phyloP scores from a whole-genome alignment of 2,113 vertebrate species.

The Centropus bengalensis region DNA sequence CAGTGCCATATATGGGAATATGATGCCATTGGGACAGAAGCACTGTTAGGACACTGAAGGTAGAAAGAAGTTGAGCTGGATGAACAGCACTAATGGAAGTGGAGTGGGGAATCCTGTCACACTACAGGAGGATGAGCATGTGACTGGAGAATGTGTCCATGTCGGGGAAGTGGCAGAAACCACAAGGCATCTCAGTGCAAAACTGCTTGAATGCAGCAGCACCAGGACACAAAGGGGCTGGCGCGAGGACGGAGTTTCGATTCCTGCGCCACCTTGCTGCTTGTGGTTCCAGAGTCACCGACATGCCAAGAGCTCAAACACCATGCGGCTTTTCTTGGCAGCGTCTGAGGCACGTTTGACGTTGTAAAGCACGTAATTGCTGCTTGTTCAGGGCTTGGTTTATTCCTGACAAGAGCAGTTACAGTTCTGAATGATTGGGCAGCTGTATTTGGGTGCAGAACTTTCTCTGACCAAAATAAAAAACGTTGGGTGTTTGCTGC shows the following conservation, averaged over 20 bases:
- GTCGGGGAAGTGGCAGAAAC: not conserved
- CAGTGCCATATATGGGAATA: not conserved
- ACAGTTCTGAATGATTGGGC: not conserved
- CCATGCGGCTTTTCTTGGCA: not conserved
- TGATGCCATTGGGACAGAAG: not conserved
- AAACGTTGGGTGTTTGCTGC: not conserved
- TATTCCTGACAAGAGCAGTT: not conserved
- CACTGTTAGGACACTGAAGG: not conserved
- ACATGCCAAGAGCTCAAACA: rapidly evolving
- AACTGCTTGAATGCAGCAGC: not conserved
- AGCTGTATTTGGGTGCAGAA: not conserved
- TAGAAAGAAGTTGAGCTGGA: not conserved
- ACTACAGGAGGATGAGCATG: rapidly evolving
- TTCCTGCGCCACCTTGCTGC: rapidly evolving
- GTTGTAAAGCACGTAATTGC: not conserved
- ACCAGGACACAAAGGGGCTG: not conserved
- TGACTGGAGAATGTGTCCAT: rapidly evolving
- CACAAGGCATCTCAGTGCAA: not conserved
- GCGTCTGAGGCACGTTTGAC: rapidly evolving
- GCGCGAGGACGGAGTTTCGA: not conserved
- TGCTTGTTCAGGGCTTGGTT: not conserved
- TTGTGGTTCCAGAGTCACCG: not conserved
- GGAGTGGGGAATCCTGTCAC: not conserved
- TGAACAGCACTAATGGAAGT: not conserved
- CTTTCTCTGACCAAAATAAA: not conserved